A percentile compares a stretch with the other conserved stretches of the same genome.
Conservation (phyloP, 2,113 vertebrate genomes). For the Dicaeum eximium region DNA sequence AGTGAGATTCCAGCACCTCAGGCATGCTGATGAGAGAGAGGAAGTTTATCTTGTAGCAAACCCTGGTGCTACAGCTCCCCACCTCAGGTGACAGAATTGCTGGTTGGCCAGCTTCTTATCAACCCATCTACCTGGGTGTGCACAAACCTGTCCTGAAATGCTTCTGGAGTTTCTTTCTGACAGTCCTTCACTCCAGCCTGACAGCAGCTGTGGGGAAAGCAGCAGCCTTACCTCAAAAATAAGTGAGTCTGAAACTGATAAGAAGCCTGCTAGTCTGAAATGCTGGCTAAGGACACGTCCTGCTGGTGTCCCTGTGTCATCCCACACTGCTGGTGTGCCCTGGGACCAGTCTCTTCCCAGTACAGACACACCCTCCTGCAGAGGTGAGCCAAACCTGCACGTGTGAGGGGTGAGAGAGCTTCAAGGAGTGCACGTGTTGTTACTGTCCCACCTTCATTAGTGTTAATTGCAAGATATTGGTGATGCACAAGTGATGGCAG, state of each 20-base stretch:
- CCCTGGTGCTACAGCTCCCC: neutral
- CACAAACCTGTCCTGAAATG: neutral
- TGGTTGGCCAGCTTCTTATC: neutral
- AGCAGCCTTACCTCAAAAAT: neutral
- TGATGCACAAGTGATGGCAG: neutral
- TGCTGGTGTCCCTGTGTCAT: neutral
- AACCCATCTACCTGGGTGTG: rapidly evolving
- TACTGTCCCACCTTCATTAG: neutral
- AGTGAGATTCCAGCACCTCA: neutral
- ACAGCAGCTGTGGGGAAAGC: neutral
- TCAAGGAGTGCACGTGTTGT: neutral
- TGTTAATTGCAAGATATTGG: neutral
- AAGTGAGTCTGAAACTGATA: neutral
- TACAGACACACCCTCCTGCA: neutral
- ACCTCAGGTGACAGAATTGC: neutral
- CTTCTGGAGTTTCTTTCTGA: neutral
- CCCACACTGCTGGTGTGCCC: neutral
- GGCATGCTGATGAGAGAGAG: neutral
- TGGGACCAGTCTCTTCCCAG: neutral
- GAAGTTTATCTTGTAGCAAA: neutral
- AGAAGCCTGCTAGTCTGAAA: neutral
- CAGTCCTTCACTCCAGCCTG: neutral
- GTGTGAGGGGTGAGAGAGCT: neutral
- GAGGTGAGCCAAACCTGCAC: neutral
- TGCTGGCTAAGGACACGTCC: neutral